A percentile compares a stretch with the other conserved stretches of the same genome.
Evolutionary conservation across 2,888 invertebrate genomes (phyloP).

Genomic region (Lucinisca nassula): DNA sequence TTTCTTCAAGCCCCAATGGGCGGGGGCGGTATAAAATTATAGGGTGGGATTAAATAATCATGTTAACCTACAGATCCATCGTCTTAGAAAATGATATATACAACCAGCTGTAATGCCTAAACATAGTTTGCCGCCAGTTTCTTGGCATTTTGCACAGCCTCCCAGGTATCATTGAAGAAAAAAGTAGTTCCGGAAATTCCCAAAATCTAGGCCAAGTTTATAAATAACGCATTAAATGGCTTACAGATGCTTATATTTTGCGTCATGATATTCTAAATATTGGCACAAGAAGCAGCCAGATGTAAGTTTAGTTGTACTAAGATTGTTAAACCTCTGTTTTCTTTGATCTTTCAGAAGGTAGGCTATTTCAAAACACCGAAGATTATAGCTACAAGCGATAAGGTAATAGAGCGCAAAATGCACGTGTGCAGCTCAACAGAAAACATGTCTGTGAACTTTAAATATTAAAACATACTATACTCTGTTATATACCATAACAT

Average conservation of each 20-base stretch:
- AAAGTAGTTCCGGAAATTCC: slow-evolving; percentile 5
- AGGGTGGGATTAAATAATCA: no score
- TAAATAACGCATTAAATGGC: background rate
- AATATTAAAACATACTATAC: no score
- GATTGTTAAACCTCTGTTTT: background rate
- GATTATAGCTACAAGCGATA: background rate
- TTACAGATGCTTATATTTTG: slow-evolving; percentile 4
- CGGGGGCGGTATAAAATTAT: no score
- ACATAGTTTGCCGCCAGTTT: background rate
- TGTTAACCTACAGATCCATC: background rate
- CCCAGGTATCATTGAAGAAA: background rate
- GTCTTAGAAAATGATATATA: background rate
- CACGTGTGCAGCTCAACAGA: background rate
- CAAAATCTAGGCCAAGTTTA: background rate
- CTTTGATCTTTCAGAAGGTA: background rate
- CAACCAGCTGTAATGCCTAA: background rate
- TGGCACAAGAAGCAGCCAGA: background rate
- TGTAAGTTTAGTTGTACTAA: background rate
- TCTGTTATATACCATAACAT: no score
- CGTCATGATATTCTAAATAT: background rate
- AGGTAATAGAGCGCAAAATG: background rate
- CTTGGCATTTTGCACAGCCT: background rate
- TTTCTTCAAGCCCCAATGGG: no score
- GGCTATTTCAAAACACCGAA: background rate
- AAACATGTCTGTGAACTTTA: no score